Base-by-base conservation (phyloP, 1,140 invertebrate species). In the Sminthurinus signatus region DNA sequence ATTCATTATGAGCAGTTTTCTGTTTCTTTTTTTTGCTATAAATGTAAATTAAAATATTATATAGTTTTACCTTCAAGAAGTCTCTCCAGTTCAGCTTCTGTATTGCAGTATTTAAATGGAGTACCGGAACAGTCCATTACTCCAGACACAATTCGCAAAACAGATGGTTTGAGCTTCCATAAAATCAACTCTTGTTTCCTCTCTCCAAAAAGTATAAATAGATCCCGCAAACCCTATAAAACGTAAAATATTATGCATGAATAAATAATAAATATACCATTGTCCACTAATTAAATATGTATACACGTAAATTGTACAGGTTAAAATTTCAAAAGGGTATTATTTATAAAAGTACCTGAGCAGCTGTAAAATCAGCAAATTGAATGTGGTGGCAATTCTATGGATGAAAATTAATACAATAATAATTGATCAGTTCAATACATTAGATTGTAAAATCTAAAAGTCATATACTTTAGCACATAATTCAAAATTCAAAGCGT, bases 311-410 rank as follows among this genome's bases (percentile, higher is more conserved):
- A n/a, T n/a, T n/a, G n/a, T n/a, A n/a, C n/a, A n/a, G n/a, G n/a
- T n/a, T n/a, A n/a, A n/a, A n/a, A n/a, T n/a, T n/a, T n/a, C n/a
- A n/a, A n/a, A n/a, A n/a, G n/a, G n/a, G n/a, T n/a, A n/a, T n/a
- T n/a, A n/a, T n/a, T n/a, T n/a, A n/a, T n/a, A n/a, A n/a, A n/a
- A 48, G 8, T 78, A 82, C 81, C 76, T 90, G 89, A 0, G 88
- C 89, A 23, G 88, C 88, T 1, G 89, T 91, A 74, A 88, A 92
- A 78, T 92, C 89, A 2, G 87, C 87, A 44, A 86, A 86, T 78
- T 73, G 77, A 19, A 84, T 75, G 75, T 87, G 88, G 75, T 86
- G 80, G 72, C 88, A 91, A 73, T 92, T n/a, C n/a, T n/a, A n/a
- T n/a, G n/a, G n/a, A n/a, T n/a, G n/a, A n/a, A n/a, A n/a, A n/a